Evolutionary conservation across 2,113 vertebrate genomes (phyloP).

Genomic region (Vimba vimba): DNA sequence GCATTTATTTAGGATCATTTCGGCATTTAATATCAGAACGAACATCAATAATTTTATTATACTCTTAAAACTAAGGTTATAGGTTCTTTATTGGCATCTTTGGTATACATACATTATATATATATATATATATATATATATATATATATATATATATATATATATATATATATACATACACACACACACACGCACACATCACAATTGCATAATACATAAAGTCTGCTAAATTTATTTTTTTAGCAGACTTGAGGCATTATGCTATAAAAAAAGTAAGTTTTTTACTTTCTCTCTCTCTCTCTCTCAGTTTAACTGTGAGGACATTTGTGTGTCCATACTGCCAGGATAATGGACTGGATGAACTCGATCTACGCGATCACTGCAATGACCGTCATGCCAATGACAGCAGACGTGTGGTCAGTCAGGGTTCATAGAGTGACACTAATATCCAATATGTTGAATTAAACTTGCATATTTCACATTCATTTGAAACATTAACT

Average conservation of each 20-base stretch:
- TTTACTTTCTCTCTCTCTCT: neutral
- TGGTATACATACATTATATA: too few relatives aligned
- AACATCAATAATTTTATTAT: too few relatives aligned
- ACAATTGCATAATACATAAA: too few relatives aligned
- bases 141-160: too few relatives aligned
- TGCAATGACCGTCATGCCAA: constrained; percentile 80
- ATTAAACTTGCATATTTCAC: neutral
- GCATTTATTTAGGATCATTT: too few relatives aligned
- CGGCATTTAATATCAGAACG: too few relatives aligned
- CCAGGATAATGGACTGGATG: constrained; percentile 80
- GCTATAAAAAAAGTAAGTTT: neutral
- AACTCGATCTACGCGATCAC: constrained; percentile 80
- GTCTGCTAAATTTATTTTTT: neutral
- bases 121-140: too few relatives aligned
- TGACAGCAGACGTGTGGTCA: constrained; percentile 81
- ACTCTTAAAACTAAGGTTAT: too few relatives aligned
- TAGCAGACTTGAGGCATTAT: neutral
- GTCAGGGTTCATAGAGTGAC: neutral
- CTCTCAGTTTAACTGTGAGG: neutral
- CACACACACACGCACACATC: too few relatives aligned
- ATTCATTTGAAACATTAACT: neutral
- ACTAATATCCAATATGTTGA: neutral
- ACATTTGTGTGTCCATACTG: constrained; percentile 79
- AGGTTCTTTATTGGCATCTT: too few relatives aligned
- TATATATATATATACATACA: too few relatives aligned